These are phyloP conservation scores for Leptosomus discolor DNA, from an alignment of 2,113 vertebrate species.

Conservation along the genomic window DNA sequence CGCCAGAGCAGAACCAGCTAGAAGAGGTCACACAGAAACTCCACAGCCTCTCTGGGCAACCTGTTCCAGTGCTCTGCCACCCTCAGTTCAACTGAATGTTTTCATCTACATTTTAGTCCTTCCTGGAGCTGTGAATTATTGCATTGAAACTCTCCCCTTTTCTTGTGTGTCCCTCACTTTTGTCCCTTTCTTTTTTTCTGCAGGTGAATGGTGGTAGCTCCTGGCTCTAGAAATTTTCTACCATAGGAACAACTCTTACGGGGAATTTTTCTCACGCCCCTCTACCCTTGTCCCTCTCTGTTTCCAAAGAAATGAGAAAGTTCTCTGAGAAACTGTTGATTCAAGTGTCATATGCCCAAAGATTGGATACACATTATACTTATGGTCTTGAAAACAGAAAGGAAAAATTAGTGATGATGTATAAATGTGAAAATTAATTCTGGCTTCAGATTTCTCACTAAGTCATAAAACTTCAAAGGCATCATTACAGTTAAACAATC, in stretches of 20 bases:
- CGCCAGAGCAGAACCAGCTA: no score
- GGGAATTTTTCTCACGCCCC: no score
- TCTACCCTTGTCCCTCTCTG: not conserved
- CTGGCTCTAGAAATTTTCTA: not conserved
- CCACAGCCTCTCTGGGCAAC: no score
- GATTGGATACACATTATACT: not conserved
- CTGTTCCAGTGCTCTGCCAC: no score
- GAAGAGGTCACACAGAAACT: no score
- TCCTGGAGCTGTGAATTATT: not conserved
- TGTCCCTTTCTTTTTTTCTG: not conserved
- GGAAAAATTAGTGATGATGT: not conserved
- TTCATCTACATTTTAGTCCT: not conserved
- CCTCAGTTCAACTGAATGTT: not conserved
- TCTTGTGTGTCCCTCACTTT: fast-evolving
- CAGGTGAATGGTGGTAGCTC: not conserved
- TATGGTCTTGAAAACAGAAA: not conserved
- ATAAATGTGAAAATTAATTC: not conserved
- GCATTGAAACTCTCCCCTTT: not conserved
- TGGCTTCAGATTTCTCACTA: not conserved
- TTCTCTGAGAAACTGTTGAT: not conserved
- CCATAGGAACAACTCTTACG: not conserved
- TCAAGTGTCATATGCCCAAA: not conserved
- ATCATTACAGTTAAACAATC: not conserved
- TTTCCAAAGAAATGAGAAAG: not conserved
- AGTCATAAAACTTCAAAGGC: not conserved